Base-by-base conservation (phyloP, 2,797 vertebrate species). In the Nannoperca australis region DNA sequence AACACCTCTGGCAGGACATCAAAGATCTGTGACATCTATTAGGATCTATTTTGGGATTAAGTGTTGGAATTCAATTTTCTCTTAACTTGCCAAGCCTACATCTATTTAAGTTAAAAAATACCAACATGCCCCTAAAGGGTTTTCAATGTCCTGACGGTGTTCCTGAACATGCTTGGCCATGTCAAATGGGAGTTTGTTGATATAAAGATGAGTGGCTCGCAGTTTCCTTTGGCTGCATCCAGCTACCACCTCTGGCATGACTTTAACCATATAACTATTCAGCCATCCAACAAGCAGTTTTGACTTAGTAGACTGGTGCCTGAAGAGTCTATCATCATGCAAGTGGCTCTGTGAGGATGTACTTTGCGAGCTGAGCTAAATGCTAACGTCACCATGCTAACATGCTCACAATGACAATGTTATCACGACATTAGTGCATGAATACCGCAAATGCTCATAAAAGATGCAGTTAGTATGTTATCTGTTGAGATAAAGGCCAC, bases 41-140 rank as follows among this genome's bases (percentile, higher is more conserved):
- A 45, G 49, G 7, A 73, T 38, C 22, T 32, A 56, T 56, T 61
- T 42, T 42, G 20, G 13, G 3, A 42, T 27, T 17, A 50, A 6
- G 17, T 22, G 7, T 6, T n/a, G 4, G 32, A 36, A 62, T 36
- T 34, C 0, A 10, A 15, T 24, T 54, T 30, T 49, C 50, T 30
- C 24, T 38, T 45, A 20, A 62, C 38, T 53, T 53, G n/a, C 11
- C 36, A 13, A 11, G 20, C 20, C 11, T 51, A 32, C 32, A 32
- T 32, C 32, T 32, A 32, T 32, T 32, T 32, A 32, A 32, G 32
- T 32, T 5, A 32, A 32, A 5, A 32, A 32, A 6, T 32, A 32
- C 32, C 32, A n/a, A 49, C 61, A 44, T 64, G 40, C 64, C 38
- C 47, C 45, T 65, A 38, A 60, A 70, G 40, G 60, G 47, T 45